A percentile compares a stretch with the other conserved stretches of the same genome.
Conservation (phyloP, 2,113 vertebrate genomes). For the Pomatorhinus ruficollis region DNA sequence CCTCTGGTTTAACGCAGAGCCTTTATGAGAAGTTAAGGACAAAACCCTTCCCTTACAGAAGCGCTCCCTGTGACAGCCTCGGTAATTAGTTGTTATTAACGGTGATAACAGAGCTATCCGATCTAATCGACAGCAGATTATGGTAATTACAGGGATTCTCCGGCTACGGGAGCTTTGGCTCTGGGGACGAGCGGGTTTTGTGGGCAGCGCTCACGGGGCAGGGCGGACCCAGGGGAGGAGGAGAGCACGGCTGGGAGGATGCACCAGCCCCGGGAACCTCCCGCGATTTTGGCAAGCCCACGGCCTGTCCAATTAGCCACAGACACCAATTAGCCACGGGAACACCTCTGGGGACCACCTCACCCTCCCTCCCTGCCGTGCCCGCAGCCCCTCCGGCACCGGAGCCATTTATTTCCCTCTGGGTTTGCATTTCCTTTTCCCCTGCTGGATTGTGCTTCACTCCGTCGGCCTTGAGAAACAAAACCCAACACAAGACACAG, state of each 20-base stretch:
- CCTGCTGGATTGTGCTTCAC: not conserved
- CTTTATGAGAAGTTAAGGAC: not conserved
- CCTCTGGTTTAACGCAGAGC: not conserved
- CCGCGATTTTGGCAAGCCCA: not conserved
- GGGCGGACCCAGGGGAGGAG: not conserved
- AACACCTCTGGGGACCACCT: not conserved
- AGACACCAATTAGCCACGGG: not conserved
- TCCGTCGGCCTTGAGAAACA: not conserved
- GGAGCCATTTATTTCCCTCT: not conserved
- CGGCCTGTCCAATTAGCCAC: not conserved
- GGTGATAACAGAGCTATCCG: conserved; percentile 33
- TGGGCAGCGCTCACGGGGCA: rapidly evolving
- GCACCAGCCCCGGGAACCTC: not conserved
- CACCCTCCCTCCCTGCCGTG: rapidly evolving
- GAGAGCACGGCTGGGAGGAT: not conserved
- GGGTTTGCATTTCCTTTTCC: not conserved
- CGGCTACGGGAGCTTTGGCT: not conserved
- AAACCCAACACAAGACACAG: not conserved
- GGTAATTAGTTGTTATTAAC: conserved; percentile 58
- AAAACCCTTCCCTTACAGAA: not conserved
- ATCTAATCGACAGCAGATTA: conserved; percentile 40
- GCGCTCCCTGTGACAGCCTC: conserved; percentile 35
- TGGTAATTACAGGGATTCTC: not conserved
- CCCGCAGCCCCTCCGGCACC: not conserved
- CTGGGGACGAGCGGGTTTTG: not conserved